These are phyloP conservation scores for Balaeniceps rex DNA, from an alignment of 2,113 vertebrate species.

Conservation along the genomic window DNA sequence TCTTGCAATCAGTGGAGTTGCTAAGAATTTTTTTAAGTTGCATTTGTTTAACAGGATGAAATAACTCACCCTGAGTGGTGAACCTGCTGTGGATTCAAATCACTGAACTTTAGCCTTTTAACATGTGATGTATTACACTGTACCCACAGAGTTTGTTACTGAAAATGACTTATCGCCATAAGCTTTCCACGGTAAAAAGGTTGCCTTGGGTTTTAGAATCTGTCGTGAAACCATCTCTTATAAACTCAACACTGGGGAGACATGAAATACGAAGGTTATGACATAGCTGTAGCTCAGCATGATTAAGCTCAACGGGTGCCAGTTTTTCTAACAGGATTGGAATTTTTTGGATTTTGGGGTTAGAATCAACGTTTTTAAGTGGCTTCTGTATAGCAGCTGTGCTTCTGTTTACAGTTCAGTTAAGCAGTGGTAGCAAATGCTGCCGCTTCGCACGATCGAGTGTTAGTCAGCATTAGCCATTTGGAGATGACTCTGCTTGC, in stretches of 20 bases:
- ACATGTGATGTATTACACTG: rapidly evolving
- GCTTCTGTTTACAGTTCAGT: not conserved
- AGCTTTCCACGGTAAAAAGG: not conserved
- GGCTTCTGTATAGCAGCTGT: not conserved
- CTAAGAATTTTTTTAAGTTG: not conserved
- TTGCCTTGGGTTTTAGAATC: not conserved
- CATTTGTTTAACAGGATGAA: not conserved
- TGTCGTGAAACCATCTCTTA: not conserved
- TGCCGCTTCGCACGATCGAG: not conserved
- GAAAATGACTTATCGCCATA: not conserved
- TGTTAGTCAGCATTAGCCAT: not conserved
- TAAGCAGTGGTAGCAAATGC: not conserved
- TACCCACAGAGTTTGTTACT: no score
- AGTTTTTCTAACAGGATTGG: not conserved
- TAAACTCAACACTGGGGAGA: not conserved
- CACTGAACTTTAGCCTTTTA: not conserved
- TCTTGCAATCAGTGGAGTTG: not conserved
- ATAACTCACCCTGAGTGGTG: no score
- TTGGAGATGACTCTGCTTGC: not conserved
- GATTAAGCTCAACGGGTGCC: not conserved
- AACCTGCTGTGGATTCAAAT: not conserved
- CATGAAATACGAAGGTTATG: rapidly evolving
- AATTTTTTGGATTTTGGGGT: not conserved
- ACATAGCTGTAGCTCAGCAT: not conserved
- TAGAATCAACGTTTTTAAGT: not conserved